A percentile compares a stretch with the other conserved stretches of the same genome.
Conservation (phyloP, 1,140 invertebrate genomes). For the Macrosteles quadrilineatus region DNA sequence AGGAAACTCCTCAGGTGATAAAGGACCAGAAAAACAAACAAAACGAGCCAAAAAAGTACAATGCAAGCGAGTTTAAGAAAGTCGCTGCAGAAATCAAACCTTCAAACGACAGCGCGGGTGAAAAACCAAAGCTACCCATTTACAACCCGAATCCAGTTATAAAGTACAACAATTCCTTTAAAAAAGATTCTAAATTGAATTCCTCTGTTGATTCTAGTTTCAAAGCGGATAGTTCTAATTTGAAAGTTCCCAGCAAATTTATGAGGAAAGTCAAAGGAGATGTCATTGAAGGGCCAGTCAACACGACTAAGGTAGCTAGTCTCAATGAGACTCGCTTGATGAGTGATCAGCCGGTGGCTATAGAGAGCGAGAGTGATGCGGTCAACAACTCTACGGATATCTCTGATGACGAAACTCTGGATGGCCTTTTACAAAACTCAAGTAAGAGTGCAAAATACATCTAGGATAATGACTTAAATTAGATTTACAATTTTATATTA, state of each 20-base stretch:
- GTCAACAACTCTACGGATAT: too few relatives aligned
- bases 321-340: neutral
- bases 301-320: neutral
- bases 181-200: constrained; percentile 11
- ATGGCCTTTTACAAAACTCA: too few relatives aligned
- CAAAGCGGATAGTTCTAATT: neutral
- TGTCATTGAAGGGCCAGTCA: neutral
- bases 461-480: too few relatives aligned
- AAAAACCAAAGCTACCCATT: neutral
- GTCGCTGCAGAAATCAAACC: neutral
- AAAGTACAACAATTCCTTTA: neutral
- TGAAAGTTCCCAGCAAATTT: neutral
- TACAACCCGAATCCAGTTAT: neutral
- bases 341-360: too few relatives aligned
- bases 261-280: neutral
- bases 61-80: constrained; percentile 1
- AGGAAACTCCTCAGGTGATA: too few relatives aligned
- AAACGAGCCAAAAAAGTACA: constrained; percentile 10
- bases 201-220: neutral
- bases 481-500: too few relatives aligned
- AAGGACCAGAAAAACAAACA: too few relatives aligned
- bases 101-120: neutral
- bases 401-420: too few relatives aligned
- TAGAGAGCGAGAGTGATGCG: too few relatives aligned
- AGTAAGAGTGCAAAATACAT: too few relatives aligned